A percentile compares a stretch with the other conserved stretches of the same genome.
phyloP scores from a whole-genome alignment of 2,797 vertebrate genomes.

The Labroides dimidiatus region DNA sequence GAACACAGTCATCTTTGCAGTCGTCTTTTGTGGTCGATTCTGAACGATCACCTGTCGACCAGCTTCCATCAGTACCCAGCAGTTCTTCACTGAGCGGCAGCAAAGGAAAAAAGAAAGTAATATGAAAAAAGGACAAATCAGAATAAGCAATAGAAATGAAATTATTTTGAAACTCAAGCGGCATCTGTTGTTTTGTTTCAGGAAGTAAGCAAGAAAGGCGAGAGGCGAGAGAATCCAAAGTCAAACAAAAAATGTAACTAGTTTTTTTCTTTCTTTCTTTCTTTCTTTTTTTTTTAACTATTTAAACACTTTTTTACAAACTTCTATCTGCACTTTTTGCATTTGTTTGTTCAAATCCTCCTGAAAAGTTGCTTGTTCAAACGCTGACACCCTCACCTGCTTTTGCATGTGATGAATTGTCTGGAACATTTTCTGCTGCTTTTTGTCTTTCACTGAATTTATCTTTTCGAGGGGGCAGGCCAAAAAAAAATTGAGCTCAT shows the following conservation, averaged over 20 bases:
- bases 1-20: conserved; percentile 48
- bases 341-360: too few relatives aligned
- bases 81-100: conserved; percentile 57
- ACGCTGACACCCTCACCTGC: too few relatives aligned
- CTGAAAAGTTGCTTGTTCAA: too few relatives aligned
- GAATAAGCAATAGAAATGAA: background rate
- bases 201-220: conserved; percentile 74
- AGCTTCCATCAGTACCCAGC: conserved; percentile 49
- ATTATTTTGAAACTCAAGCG: too few relatives aligned
- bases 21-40: conserved; percentile 22
- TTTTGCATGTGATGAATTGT: too few relatives aligned
- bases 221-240: conserved; percentile 76
- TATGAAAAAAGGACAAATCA: background rate
- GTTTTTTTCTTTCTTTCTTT: too few relatives aligned
- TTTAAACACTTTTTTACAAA: background rate
- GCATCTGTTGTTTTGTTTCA: conserved; percentile 37
- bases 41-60: conserved; percentile 45
- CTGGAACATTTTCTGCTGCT: too few relatives aligned
- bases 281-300: too few relatives aligned
- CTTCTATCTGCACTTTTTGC: too few relatives aligned
- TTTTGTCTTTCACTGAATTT: too few relatives aligned
- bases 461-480: too few relatives aligned
- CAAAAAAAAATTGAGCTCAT: too few relatives aligned
- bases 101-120: conserved; percentile 86
- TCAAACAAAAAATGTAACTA: conserved; percentile 68